Evolutionary conservation across 2,888 invertebrate genomes (phyloP).

Genomic region (Dryadula phaetusa): DNA sequence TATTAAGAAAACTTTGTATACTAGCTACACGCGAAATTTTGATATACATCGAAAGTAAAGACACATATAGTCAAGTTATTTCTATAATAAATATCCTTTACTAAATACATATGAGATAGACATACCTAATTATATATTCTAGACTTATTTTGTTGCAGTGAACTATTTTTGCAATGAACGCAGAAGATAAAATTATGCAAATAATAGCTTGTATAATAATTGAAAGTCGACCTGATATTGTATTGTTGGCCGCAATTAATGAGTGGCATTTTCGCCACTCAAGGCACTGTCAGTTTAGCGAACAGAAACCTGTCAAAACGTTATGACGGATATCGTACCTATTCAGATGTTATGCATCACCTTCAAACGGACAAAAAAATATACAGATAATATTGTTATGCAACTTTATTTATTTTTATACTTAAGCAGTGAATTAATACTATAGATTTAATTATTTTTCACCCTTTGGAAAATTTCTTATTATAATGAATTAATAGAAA

Average conservation of each 20-base stretch:
- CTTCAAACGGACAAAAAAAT: constrained; percentile 45
- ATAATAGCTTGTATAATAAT: constrained; percentile 70
- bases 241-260: constrained; percentile 71
- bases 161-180: constrained; percentile 47
- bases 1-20: too few species aligned
- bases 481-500: too few species aligned
- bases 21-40: too few species aligned
- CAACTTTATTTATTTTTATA: constrained; percentile 30
- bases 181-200: constrained; percentile 46
- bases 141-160: not conserved
- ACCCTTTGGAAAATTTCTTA: too few species aligned
- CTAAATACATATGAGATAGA: too few species aligned
- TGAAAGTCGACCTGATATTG: constrained; percentile 71
- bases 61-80: too few species aligned
- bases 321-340: constrained; percentile 56
- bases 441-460: not conserved
- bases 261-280: constrained; percentile 67
- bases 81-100: too few species aligned
- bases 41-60: too few species aligned
- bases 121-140: not conserved
- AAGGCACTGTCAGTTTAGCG: constrained; percentile 58
- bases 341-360: constrained; percentile 48
- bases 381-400: constrained; percentile 45
- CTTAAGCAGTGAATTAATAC: not conserved
- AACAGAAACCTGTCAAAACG: constrained; percentile 63